These are phyloP conservation scores for Acropora tenuis DNA, from an alignment of 64 coral and sea anemone species.

Conservation along the genomic window DNA sequence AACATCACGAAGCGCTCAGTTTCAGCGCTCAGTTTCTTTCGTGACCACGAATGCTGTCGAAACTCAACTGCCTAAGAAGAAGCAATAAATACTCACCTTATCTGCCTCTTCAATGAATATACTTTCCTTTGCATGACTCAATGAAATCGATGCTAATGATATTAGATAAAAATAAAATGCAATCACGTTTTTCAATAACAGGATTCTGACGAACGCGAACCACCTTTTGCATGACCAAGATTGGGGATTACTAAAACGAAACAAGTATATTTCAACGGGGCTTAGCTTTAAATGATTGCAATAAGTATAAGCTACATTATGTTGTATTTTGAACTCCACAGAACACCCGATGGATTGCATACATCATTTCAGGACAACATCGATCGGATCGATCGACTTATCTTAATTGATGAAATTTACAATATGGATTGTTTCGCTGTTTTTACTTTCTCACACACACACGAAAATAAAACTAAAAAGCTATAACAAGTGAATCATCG, in stretches of 20 bases:
- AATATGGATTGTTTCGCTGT: not conserved
- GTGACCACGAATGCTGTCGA: not conserved
- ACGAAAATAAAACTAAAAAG: not conserved
- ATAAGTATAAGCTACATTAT: not conserved
- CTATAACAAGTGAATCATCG: not conserved
- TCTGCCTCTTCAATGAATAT: slow-evolving; percentile 42
- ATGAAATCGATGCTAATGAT: slow-evolving; percentile 5
- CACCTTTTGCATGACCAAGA: not conserved
- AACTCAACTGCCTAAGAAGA: not conserved
- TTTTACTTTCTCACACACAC: not conserved
- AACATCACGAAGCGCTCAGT: no score
- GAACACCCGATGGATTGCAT: not conserved
- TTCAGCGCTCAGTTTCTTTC: not conserved
- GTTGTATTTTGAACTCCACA: no score
- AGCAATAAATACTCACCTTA: slow-evolving; percentile 18
- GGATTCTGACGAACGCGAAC: no score
- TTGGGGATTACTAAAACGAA: not conserved
- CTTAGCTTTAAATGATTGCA: not conserved
- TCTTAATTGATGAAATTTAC: no score
- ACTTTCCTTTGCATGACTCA: slow-evolving; percentile 19
- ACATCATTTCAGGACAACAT: not conserved
- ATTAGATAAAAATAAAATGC: not conserved
- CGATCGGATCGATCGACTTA: not conserved
- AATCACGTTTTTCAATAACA: not conserved
- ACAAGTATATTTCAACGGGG: not conserved